These are phyloP conservation scores for Coenonympha glycerion DNA, from an alignment of 2,888 invertebrate species.

Conservation along the genomic window DNA sequence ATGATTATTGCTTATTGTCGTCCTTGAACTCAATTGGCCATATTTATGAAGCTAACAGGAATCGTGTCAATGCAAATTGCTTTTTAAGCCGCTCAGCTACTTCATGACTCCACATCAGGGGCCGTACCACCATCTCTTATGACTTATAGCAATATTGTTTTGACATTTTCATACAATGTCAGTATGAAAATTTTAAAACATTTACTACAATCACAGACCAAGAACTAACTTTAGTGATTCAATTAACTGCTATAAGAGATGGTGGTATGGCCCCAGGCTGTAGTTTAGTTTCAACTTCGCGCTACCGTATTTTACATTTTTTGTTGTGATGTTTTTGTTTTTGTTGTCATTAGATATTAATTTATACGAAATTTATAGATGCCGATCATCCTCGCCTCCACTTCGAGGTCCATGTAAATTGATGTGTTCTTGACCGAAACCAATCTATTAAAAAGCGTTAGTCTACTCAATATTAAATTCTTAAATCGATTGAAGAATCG, in stretches of 20 bases:
- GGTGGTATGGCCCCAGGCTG: too few species aligned
- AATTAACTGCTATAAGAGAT: too few species aligned
- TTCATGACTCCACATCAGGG: constrained; percentile 32
- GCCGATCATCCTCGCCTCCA: constrained; percentile 26
- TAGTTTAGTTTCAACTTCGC: too few species aligned
- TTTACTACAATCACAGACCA: too few species aligned
- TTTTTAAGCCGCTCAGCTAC: constrained; percentile 51
- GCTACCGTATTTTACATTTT: too few species aligned
- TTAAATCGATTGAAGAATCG: too few species aligned
- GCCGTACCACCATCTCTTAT: constrained; percentile 9
- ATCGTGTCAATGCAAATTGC: constrained; percentile 69
- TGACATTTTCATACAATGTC: too few species aligned
- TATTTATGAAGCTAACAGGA: constrained; percentile 70
- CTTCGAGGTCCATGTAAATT: constrained; percentile 26
- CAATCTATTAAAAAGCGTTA: constrained; percentile 18
- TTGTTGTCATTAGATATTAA: constrained; percentile 14
- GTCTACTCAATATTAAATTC: constrained; percentile 1
- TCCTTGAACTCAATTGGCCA: constrained; percentile 73
- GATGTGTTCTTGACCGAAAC: constrained; percentile 28
- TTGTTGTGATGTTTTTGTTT: too few species aligned
- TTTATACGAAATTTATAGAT: constrained; percentile 22
- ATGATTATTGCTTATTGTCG: constrained; percentile 53
- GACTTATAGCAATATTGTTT: too few species aligned
- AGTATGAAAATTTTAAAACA: too few species aligned
- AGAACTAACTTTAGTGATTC: too few species aligned